Base-by-base conservation (phyloP, 2,797 vertebrate genomes). In the Alfaro cultratus region DNA sequence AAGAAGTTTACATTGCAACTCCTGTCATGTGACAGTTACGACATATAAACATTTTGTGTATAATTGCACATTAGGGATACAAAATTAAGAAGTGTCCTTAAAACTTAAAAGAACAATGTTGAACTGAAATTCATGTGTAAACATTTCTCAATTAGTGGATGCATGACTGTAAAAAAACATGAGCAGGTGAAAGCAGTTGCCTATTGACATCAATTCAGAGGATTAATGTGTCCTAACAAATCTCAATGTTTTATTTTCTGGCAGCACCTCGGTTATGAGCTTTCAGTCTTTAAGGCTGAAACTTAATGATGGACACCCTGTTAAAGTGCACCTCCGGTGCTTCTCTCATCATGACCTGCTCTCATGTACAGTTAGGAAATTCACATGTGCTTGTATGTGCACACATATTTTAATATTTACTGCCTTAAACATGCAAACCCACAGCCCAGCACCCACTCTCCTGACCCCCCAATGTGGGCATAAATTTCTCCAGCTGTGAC, bases 281-380 rank as follows among this genome's bases (percentile, higher is more conserved):
- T 94, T 95, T 93, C 89, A 95, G 94, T 95, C 93, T 95, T 95
- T 93, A 93, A 88, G 84, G 84, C 83, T 91, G 89, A 93, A 93
- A 89, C 91, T 88, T 93, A 90, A 91, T 96, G 95, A 96, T 93
- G 95, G 94, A 95, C 94, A 94, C 84, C 80, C 89, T 93, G 95
- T 94, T 94, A 95, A 94, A 96, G 95, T 95, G 95, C 94, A 95
- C 94, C 92, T 91, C 85, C 90, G 89, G 89, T 94, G 90, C 92
- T 93, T 95, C 86, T 76, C 94, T 94, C 88, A 94, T 94, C 90
- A 91, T 81, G 82, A 93, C 93, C 92, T 73, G 80, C 86, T 80
- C 82, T 74, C 46, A 46, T 81, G 62, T 79, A 75, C 67, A 67
- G n/a, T 76, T 75, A 83, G 81, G 76, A 78, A 86, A 81, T 79